Conservation (phyloP, 2,113 vertebrate species). For the Manacus vitellinus region DNA sequence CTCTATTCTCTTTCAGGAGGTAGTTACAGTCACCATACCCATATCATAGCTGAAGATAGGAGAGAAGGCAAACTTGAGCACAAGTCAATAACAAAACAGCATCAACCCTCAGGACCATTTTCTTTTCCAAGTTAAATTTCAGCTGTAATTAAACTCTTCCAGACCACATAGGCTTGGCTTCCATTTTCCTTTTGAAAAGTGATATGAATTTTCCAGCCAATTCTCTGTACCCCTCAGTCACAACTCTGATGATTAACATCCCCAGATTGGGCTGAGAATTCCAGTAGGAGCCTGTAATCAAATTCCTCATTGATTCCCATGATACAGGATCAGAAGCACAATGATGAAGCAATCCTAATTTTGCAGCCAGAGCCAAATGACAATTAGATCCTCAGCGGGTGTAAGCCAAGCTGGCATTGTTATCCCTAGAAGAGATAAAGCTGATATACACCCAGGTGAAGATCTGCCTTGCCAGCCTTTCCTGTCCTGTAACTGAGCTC, state of each 20-base stretch:
- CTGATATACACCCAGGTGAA: slow-evolving; percentile 9
- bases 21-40: background rate
- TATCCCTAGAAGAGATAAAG: slow-evolving; percentile 18
- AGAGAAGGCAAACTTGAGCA: background rate
- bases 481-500: background rate
- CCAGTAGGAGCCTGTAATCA: slow-evolving; percentile 49
- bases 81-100: background rate
- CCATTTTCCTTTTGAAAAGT: slow-evolving; percentile 44
- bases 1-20: background rate
- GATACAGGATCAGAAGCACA: slow-evolving; percentile 42
- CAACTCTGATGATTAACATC: slow-evolving; percentile 22
- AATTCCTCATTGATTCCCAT: slow-evolving; percentile 36
- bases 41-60: accelerated
- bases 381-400: slow-evolving; percentile 44
- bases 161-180: slow-evolving; percentile 8
- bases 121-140: slow-evolving; percentile 52
- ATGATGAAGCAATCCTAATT: slow-evolving; percentile 45
- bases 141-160: slow-evolving; percentile 18
- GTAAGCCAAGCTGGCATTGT: slow-evolving; percentile 36
- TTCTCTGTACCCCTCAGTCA: slow-evolving; percentile 32
- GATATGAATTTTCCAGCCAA: slow-evolving; percentile 38
- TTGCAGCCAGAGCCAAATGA: slow-evolving; percentile 47
- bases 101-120: background rate
- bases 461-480: background rate
- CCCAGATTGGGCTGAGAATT: slow-evolving; percentile 14